phyloP scores from a whole-genome alignment of 2,113 vertebrate genomes.

The Eudyptes chrysolophus region DNA sequence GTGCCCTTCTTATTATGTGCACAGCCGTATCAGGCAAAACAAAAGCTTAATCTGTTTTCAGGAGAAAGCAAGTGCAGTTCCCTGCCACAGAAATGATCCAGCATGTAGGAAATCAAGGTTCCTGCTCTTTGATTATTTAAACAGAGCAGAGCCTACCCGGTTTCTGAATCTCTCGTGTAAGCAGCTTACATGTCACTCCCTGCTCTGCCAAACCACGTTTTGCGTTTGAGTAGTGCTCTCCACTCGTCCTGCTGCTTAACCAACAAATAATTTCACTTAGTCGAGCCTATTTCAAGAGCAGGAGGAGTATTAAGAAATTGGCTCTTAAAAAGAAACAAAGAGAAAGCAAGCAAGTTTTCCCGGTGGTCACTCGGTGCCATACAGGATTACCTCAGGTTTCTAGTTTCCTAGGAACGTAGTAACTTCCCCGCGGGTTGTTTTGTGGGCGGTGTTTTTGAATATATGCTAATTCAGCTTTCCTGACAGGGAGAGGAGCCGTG shows the following conservation, averaged over 20 bases:
- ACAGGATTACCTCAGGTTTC: conserved; percentile 29
- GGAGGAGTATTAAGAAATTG: not conserved
- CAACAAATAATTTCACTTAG: not conserved
- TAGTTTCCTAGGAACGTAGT: conserved; percentile 53
- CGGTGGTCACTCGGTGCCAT: not conserved
- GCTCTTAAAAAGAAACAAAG: not conserved
- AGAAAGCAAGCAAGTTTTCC: not conserved
- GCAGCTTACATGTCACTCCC: not conserved
- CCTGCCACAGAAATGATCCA: not conserved
- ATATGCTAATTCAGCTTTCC: conserved; percentile 54
- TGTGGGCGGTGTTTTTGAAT: conserved; percentile 70
- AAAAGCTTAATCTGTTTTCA: not conserved
- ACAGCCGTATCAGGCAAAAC: not conserved
- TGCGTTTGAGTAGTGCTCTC: not conserved
- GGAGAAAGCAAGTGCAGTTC: not conserved
- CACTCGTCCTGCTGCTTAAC: not conserved
- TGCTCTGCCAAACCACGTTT: not conserved
- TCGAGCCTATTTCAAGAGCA: not conserved
- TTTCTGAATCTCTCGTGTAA: not conserved
- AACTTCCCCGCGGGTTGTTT: not conserved
- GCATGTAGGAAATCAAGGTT: conserved; percentile 8
- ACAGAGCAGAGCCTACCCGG: not conserved
- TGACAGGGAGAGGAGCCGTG: conserved; percentile 44
- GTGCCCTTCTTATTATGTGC: not conserved
- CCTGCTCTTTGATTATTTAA: not conserved